A percentile compares a stretch with the other conserved stretches of the same genome.
These are phyloP conservation scores for Arnoldichthys spilopterus DNA, from an alignment of 2,797 vertebrate species.

Conservation along the genomic window DNA sequence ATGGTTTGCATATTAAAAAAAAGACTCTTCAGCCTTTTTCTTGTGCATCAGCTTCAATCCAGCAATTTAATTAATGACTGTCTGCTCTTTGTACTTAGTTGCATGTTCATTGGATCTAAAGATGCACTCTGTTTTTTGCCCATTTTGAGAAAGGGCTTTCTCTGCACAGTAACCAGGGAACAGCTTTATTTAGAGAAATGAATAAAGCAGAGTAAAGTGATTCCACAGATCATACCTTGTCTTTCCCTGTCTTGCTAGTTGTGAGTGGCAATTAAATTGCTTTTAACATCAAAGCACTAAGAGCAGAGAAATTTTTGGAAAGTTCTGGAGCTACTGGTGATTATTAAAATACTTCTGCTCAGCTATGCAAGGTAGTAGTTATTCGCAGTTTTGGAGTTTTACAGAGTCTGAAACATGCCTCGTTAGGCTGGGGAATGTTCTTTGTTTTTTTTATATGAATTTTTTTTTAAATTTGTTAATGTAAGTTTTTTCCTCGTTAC, in stretches of 20 bases:
- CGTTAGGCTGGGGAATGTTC: not conserved
- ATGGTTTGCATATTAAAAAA: constrained; percentile 27
- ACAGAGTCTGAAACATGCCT: not conserved
- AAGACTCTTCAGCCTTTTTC: not conserved
- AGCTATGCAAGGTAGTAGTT: not conserved
- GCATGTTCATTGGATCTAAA: constrained; percentile 25
- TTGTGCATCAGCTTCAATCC: not conserved
- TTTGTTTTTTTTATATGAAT: too few species aligned
- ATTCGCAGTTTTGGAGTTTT: too few species aligned
- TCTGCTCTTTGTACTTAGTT: constrained; percentile 1
- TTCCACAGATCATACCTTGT: constrained; percentile 36
- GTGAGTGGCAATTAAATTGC: constrained; percentile 58
- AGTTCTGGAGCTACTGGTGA: constrained; percentile 18
- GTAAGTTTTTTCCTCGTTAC: constrained; percentile 4
- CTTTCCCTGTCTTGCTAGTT: constrained; percentile 36
- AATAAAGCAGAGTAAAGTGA: constrained; percentile 42
- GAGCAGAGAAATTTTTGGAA: constrained; percentile 34
- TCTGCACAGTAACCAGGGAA: constrained; percentile 20
- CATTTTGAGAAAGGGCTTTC: constrained; percentile 18
- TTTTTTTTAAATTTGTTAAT: constrained; percentile 39
- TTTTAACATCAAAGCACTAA: constrained; percentile 59
- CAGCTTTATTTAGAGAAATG: constrained; percentile 43
- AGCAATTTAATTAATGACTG: constrained; percentile 23
- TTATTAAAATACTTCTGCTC: constrained; percentile 27
- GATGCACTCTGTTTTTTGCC: constrained; percentile 7